A percentile compares a stretch with the other conserved stretches of the same genome.
Conservation (phyloP, 2,113 vertebrate genomes). For the Oryzias curvinotus region DNA sequence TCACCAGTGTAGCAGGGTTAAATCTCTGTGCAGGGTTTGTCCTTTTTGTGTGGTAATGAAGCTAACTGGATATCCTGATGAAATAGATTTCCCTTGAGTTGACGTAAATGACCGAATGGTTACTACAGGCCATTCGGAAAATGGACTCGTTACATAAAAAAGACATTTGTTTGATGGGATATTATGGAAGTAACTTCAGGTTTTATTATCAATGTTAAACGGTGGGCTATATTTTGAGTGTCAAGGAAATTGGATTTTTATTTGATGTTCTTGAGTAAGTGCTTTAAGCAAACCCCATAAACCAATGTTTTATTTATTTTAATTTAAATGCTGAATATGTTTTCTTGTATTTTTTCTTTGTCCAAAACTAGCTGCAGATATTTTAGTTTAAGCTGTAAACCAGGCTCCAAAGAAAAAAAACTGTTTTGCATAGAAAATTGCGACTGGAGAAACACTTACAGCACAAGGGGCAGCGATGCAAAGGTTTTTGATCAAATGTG, state of each 20-base stretch:
- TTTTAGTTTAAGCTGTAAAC: slow-evolving; percentile 4
- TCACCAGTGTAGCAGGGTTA: too few relatives aligned
- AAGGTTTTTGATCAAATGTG: slow-evolving; percentile 49
- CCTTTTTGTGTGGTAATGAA: slow-evolving; percentile 53
- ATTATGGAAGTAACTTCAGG: slow-evolving; percentile 39
- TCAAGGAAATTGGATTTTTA: slow-evolving; percentile 46
- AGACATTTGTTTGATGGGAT: slow-evolving; percentile 49
- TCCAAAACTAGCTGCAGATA: neutral
- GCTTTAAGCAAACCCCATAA: slow-evolving; percentile 28
- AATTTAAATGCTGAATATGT: slow-evolving; percentile 28
- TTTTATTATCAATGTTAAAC: slow-evolving; percentile 51
- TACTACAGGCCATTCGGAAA: slow-evolving; percentile 62
- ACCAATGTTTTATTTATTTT: slow-evolving; percentile 30
- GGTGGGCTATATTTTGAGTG: slow-evolving; percentile 38
- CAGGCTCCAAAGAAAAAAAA: slow-evolving; percentile 15
- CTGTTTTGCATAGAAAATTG: slow-evolving; percentile 6
- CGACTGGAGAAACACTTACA: slow-evolving; percentile 7
- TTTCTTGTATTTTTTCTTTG: neutral
- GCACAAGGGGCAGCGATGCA: slow-evolving; percentile 25
- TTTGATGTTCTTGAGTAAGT: slow-evolving; percentile 48
- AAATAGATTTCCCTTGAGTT: slow-evolving; percentile 70
- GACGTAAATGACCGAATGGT: slow-evolving; percentile 72
- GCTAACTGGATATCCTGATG: slow-evolving; percentile 57
- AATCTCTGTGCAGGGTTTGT: slow-evolving; percentile 19
- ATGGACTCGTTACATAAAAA: slow-evolving; percentile 63